Base-by-base conservation (phyloP, 2,888 invertebrate species). In the Endomychus coccineus region DNA sequence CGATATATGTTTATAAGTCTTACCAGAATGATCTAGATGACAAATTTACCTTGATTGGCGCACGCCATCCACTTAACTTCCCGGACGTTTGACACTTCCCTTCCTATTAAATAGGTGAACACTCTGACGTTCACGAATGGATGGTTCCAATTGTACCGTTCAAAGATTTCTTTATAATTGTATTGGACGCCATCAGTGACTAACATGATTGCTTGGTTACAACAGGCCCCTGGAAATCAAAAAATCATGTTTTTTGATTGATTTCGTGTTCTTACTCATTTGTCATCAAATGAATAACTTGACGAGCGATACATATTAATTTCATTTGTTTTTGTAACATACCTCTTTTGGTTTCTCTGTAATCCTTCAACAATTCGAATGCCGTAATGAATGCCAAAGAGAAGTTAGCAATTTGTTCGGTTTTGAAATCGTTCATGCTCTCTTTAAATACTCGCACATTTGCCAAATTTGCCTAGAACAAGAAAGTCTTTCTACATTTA, bases 41-140 rank as follows among this genome's bases (percentile, higher is more conserved):
- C 16, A 3, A n/a, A 34, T 42, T 52, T 61, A 73, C 82, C 83
- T 67, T 89, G 82, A 67, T 99, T 98, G 14, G 85, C 85, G 66
- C 97, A 98, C 31, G 98, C 97, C 92, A 99, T 97, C 89, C 91
- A 92, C 60, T 89, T 86, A 45, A 95, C 88, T 61, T 95, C 90
- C 47, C 87, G 74, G 31, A 89, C 85, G 66, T 97, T 96, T 17
- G 90, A 84, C 40, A 86, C 85, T 47, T 67, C 66, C n/a, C 64
- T 52, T 6, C 66, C 98, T 68, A 99, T 95, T 57, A 99, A 75
- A 73, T 95, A 98, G 23, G 97, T 96, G 71, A 98, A 98, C 45
- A 99, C 85, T 49, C 98, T 75, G 30, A 96, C 92, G 54, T 92
- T 83, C 68, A 85, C 83, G 36, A 80, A 80, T 1, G 75, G 72